Percentiles rank a stretch among this genome's conserved stretches.
Evolutionary conservation across 2,888 invertebrate species (phyloP).

Genomic region (Odontocerum albicorne): DNA sequence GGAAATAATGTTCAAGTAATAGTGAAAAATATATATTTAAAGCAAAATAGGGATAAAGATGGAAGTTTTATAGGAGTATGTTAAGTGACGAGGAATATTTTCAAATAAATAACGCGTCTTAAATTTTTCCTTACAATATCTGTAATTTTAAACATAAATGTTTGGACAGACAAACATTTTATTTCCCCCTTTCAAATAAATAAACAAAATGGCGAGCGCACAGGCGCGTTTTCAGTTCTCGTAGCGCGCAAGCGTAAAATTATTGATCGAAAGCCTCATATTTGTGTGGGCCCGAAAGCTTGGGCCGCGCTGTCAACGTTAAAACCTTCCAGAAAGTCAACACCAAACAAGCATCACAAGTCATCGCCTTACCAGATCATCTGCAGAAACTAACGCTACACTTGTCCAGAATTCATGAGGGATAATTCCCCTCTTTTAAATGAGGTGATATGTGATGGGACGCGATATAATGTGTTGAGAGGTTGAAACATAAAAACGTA

Average conservation of each 20-base stretch:
- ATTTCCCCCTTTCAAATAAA: too few species aligned
- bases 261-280: conserved; percentile 21
- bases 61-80: too few species aligned
- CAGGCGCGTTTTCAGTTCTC: neutral
- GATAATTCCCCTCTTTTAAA: conserved; percentile 25
- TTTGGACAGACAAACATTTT: too few species aligned
- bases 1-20: too few species aligned
- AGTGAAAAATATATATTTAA: too few species aligned
- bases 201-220: neutral
- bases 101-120: too few species aligned
- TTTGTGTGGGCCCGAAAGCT: conserved; percentile 13
- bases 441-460: neutral
- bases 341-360: neutral
- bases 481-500: conserved; percentile 7
- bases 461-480: conserved; percentile 12
- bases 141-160: too few species aligned
- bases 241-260: conserved; percentile 18
- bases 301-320: conserved; percentile 14
- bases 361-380: neutral
- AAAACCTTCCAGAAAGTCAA: conserved; percentile 6
- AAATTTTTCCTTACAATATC: too few species aligned
- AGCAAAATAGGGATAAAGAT: too few species aligned
- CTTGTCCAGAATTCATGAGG: conserved; percentile 18
- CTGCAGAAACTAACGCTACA: neutral
- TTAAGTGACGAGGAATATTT: too few species aligned